Percentiles rank a stretch among this genome's conserved stretches.
phyloP scores from a whole-genome alignment of 2,113 vertebrate genomes.

The Grallaria varia region DNA sequence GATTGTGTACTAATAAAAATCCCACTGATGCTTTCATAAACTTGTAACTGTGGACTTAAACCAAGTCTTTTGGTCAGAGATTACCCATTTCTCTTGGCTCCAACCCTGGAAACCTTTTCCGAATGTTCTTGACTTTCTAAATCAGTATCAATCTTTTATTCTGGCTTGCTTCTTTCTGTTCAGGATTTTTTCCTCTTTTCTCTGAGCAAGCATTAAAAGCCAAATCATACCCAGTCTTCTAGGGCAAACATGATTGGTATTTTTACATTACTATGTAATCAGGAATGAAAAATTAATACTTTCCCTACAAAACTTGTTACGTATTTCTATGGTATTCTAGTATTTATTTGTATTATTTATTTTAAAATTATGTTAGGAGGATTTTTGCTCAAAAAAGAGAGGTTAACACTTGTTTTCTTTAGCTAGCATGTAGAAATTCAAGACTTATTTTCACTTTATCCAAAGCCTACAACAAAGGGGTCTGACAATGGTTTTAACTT shows the following conservation, averaged over 20 bases:
- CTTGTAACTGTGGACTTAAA: background rate
- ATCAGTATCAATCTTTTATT: background rate
- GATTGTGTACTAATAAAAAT: background rate
- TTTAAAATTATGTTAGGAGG: background rate
- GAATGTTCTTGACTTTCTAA: background rate
- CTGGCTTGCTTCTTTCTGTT: background rate
- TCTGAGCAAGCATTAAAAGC: background rate
- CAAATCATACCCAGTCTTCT: background rate
- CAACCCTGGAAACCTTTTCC: background rate
- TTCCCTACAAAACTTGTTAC: background rate
- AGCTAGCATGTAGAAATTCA: background rate
- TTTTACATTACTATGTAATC: background rate
- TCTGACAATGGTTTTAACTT: background rate
- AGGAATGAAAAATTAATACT: background rate
- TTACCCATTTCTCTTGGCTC: background rate
- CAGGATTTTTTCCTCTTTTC: background rate
- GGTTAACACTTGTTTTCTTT: background rate
- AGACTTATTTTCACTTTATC: background rate
- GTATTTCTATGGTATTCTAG: background rate
- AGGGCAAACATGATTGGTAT: background rate
- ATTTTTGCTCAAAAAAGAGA: background rate
- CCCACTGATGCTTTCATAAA: background rate
- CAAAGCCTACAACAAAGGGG: background rate
- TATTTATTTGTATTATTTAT: background rate
- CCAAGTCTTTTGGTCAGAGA: background rate